These are phyloP conservation scores for Oostethus manadensis DNA, from an alignment of 2,113 vertebrate species.

Conservation along the genomic window DNA sequence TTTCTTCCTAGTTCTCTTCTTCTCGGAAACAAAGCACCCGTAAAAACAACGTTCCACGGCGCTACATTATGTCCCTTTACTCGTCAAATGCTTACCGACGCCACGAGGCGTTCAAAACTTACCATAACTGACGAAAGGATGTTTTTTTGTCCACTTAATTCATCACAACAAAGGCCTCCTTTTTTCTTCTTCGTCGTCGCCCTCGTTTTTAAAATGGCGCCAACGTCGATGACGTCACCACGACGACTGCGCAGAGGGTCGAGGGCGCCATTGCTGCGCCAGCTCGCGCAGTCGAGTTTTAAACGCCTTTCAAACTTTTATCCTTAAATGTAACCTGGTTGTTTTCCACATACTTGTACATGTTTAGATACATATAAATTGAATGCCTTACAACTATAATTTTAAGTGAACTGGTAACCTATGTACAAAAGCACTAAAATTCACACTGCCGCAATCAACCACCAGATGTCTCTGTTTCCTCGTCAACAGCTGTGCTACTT, in stretches of 20 bases:
- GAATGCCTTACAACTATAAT: too few relatives aligned
- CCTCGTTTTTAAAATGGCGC: slow-evolving; percentile 60
- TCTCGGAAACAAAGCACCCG: too few relatives aligned
- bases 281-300: slow-evolving; percentile 14
- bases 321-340: neutral
- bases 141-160: neutral
- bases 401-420: too few relatives aligned
- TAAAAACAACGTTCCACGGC: neutral
- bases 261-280: slow-evolving; percentile 28
- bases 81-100: neutral
- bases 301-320: neutral
- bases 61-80: too few relatives aligned
- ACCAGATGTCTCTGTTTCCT: too few relatives aligned
- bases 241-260: neutral
- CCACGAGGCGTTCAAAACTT: neutral
- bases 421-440: too few relatives aligned
- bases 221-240: slow-evolving; percentile 45
- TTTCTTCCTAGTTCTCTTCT: too few relatives aligned
- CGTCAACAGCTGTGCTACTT: too few relatives aligned
- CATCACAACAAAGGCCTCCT: neutral
- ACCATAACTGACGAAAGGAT: slow-evolving; percentile 37
- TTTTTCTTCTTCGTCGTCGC: neutral
- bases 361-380: too few relatives aligned
- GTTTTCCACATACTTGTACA: neutral
- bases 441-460: too few relatives aligned